Base-by-base conservation (phyloP, 2,113 vertebrate species). In the Butorides virescens region DNA sequence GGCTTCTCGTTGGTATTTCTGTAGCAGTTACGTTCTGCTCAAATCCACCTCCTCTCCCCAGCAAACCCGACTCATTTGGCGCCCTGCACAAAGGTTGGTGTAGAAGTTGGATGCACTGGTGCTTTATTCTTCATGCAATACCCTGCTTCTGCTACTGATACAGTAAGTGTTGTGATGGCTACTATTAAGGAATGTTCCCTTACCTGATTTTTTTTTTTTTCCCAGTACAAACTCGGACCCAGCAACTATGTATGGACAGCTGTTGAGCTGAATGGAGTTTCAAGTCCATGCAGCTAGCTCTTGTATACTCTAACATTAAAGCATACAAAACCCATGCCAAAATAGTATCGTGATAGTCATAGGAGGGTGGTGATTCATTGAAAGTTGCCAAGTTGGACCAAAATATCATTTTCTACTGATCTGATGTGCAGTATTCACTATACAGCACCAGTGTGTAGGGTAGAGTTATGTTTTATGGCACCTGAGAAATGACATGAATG, bases 31-130 rank as follows among this genome's bases (percentile, higher is more conserved):
- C 0, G 2, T 61, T 39, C n/a, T 56, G 47, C 61, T 20, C 4
- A 10, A 50, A 11, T 10, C 36, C 16, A 2, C 27, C 32, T 49
- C 50, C 46, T 49, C n/a, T 36, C 39, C 36, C 50, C 13, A 2
- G 0, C 5, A 9, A 5, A 37, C 9, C 10, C 0, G 1, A 6
- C 34, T 15, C 0, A 18, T 20, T n/a, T 27, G 62, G 36, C 79
- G 70, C 36, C 37, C 39, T 11, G 34, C 3, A 0, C 8, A 19
- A 32, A 20, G 21, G 17, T 2, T 36, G 34, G 21, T 7, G 59
- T 6, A 18, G 21, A 8, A 15, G 21, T 5, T n/a, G 58, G 27
- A 12, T 8, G 37, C 39, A 7, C 39, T 13, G 8, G 21, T 16
- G 2, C 11, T 55, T 61, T 30, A 10, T 36, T 47, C 44, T 37